A percentile compares a stretch with the other conserved stretches of the same genome.
Conservation (phyloP, 2,797 vertebrate species). For the Poecilia velifera region DNA sequence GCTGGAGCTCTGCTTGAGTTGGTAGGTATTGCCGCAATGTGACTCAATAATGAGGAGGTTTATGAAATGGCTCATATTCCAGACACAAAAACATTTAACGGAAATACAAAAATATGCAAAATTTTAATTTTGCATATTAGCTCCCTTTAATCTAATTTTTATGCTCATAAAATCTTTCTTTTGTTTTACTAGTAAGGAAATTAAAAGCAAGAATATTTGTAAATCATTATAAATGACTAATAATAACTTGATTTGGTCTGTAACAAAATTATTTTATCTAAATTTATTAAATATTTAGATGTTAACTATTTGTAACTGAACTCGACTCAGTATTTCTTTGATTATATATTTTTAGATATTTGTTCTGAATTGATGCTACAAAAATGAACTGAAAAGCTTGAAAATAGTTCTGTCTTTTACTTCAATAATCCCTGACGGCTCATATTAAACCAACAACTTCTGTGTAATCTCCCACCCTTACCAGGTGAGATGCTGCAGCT, state of each 20-base stretch:
- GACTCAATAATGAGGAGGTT: no score
- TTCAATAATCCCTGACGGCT: not conserved
- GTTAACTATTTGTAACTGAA: no score
- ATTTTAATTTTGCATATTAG: no score
- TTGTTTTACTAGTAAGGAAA: not conserved
- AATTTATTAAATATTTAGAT: no score
- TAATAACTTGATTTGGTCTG: not conserved
- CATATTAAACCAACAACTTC: not conserved
- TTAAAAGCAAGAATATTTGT: not conserved
- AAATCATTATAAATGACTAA: not conserved
- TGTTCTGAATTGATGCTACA: not conserved
- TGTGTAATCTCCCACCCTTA: conserved; percentile 51
- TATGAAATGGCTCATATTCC: no score
- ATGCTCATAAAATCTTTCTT: not conserved
- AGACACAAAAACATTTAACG: no score
- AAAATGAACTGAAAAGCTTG: not conserved
- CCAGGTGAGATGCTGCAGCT: conserved; percentile 84
- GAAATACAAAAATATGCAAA: no score
- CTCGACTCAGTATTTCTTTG: not conserved
- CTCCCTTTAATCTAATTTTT: not conserved
- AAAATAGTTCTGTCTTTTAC: not conserved
- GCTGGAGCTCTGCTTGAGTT: no score
- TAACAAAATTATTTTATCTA: no score
- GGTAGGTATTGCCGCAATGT: no score
- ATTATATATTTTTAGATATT: not conserved